Evolutionary conservation across 53 echinoderm and acorn worm genomes (phyloP).

Genomic region (Henricia sp.): DNA sequence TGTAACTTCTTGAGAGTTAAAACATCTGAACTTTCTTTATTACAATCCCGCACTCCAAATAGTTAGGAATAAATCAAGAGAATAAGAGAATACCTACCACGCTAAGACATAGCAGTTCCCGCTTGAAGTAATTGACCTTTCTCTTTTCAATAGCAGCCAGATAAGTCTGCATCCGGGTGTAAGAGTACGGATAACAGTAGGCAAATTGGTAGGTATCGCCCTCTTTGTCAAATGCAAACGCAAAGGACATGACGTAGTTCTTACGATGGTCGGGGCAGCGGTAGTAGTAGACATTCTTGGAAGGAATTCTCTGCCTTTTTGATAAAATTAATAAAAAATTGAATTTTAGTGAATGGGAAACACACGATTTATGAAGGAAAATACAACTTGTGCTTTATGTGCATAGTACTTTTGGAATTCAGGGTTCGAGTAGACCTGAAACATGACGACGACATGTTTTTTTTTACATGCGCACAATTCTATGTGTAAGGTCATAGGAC

Average conservation of each 20-base stretch:
- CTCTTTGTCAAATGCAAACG: conserved; percentile 95
- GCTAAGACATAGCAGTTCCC: conserved; percentile 92
- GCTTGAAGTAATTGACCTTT: conserved; percentile 68
- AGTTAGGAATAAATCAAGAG: too few relatives aligned
- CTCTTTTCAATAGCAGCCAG: conserved; percentile 82
- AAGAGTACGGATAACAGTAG: conserved; percentile 97
- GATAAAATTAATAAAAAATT: too few relatives aligned
- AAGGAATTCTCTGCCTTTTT: conserved; percentile 98
- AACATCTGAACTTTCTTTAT: too few relatives aligned
- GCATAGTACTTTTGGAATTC: too few relatives aligned
- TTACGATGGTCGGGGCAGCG: conserved; percentile 97
- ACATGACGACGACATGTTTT: too few relatives aligned
- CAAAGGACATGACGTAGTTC: conserved; percentile 99
- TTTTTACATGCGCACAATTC: too few relatives aligned
- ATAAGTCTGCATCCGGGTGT: conserved; percentile 88
- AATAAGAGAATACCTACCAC: conserved; percentile 97
- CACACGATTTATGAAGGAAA: too few relatives aligned
- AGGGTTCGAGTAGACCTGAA: too few relatives aligned
- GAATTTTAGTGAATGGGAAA: neutral
- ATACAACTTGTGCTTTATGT: too few relatives aligned
- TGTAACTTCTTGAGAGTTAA: too few relatives aligned
- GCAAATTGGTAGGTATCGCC: conserved; percentile 94
- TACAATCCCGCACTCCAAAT: too few relatives aligned
- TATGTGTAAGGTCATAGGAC: too few relatives aligned
- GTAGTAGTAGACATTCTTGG: conserved; percentile 99